Evolutionary conservation across 2,113 vertebrate species (phyloP), one percentile per base, ranked within the genome.

Genomic region (Oncorhynchus gorbuscha): DNA sequence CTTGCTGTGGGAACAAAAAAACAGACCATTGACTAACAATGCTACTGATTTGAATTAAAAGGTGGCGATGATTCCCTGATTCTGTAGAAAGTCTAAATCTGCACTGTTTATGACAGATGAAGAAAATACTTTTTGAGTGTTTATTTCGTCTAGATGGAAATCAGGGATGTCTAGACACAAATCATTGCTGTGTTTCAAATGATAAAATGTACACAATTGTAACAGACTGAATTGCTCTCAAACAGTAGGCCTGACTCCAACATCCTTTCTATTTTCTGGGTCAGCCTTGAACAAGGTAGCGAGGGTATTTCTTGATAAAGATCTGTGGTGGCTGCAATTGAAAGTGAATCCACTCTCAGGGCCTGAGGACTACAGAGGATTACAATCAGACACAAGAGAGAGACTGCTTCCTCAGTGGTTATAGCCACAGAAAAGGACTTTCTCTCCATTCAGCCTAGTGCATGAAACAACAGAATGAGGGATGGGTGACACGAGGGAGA

Each of bases 381-480:
- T 83, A 77, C 68, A 75, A 74, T 75, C 72, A 84, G 76, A 81
- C 78, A 84, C 65, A 32, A 71, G 18, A 61, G 62, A 69, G 48
- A 59, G 71, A 20, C 59, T 4, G 30, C 39, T 45, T 45, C 39
- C 30, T 3, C 62, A 58, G 76, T 55, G 49, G 18, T 51, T 55
- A 70, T 69, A 71, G 30, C n/a, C 55, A n/a, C 58, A 74, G 71
- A 75, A 87, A 81, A 84, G 83, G 74, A 82, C 80, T 82, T 79
- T 75, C 18, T 14, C 45, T 76, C 76, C 74, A 67, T 51, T 20
- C 59, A 20, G 26, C n/a, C 55, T 30, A 2, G 59, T 55, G 49
- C 64, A 24, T n/a, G 49, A 71, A 45, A 45, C 6, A 55, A 68
- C 58, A 26, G 67, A 11, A 51, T 49, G 66, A 75, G 69, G 24